A percentile compares a stretch with the other conserved stretches of the same genome.
Evolutionary conservation across 2,113 vertebrate genomes (phyloP).

Genomic region (Eleginops maclovinus): DNA sequence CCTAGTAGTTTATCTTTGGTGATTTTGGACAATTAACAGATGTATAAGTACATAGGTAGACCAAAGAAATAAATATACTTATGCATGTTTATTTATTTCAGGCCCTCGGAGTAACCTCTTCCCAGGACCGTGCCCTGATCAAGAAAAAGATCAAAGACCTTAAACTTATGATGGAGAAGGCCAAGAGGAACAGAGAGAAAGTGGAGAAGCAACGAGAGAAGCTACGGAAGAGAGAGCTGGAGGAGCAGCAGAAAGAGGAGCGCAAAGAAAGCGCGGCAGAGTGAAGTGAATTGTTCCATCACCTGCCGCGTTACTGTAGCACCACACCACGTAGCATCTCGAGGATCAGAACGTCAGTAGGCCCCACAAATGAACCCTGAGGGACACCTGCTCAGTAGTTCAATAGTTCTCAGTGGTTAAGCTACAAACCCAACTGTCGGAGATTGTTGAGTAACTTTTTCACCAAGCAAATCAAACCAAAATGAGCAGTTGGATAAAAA

Average conservation of each 20-base stretch:
- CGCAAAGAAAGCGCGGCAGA: constrained; percentile 70
- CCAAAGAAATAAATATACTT: background rate
- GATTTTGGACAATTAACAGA: too few species aligned
- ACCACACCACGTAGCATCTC: constrained; percentile 60
- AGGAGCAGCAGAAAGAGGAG: constrained; percentile 86
- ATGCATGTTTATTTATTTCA: constrained; percentile 62
- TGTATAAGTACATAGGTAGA: background rate
- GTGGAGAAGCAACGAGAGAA: constrained; percentile 92
- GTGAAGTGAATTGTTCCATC: constrained; percentile 48
- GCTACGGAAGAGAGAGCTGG: constrained; percentile 86
- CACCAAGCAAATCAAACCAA: constrained; percentile 68
- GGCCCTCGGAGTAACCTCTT: constrained; percentile 90
- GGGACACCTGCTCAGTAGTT: constrained; percentile 50
- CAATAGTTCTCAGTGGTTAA: constrained; percentile 49
- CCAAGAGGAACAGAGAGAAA: constrained; percentile 90
- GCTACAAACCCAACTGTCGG: constrained; percentile 40
- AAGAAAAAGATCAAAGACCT: constrained; percentile 98
- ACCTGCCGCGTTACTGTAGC: constrained; percentile 55
- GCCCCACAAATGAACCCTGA: constrained; percentile 48
- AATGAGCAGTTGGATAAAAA: constrained; percentile 58
- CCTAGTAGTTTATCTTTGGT: too few species aligned
- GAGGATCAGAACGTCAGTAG: constrained; percentile 52
- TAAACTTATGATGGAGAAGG: constrained; percentile 90
- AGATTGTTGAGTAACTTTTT: constrained; percentile 45
- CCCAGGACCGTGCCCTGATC: constrained; percentile 91